phyloP scores from a whole-genome alignment of 2,888 invertebrate species.

The Conomelus anceps region DNA sequence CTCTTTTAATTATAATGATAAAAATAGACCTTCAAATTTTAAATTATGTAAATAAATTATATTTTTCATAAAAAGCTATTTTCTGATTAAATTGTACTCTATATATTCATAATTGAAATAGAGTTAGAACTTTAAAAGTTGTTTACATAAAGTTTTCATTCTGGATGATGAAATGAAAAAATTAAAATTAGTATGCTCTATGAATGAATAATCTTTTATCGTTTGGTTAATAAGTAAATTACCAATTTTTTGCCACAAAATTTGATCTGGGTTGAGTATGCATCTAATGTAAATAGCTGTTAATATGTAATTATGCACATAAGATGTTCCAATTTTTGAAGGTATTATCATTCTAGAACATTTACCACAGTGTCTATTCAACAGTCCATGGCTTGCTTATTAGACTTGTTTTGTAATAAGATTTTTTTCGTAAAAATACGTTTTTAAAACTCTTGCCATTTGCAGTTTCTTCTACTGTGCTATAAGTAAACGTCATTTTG shows the following conservation, averaged over 20 bases:
- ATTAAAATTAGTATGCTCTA: no score
- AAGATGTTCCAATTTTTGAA: background rate
- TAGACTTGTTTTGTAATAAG: background rate
- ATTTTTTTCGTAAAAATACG: background rate
- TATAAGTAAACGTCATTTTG: background rate
- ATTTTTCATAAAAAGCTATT: no score
- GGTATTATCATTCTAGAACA: background rate
- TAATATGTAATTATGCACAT: background rate
- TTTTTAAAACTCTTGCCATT: background rate
- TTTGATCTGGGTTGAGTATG: background rate
- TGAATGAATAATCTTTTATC: no score
- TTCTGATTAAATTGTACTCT: no score
- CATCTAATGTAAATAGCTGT: background rate
- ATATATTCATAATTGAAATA: no score
- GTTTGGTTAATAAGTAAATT: background rate
- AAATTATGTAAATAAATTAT: no score
- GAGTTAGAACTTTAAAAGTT: no score
- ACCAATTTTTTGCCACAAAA: background rate
- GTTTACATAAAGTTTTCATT: no score
- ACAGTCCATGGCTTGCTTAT: background rate
- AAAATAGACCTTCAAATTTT: no score
- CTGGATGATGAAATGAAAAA: no score
- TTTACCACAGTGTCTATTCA: background rate
- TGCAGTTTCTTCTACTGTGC: background rate
- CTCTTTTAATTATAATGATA: no score